These are phyloP conservation scores for Chloroclystis v-ata DNA, from an alignment of 2,888 invertebrate genomes.

Conservation along the genomic window DNA sequence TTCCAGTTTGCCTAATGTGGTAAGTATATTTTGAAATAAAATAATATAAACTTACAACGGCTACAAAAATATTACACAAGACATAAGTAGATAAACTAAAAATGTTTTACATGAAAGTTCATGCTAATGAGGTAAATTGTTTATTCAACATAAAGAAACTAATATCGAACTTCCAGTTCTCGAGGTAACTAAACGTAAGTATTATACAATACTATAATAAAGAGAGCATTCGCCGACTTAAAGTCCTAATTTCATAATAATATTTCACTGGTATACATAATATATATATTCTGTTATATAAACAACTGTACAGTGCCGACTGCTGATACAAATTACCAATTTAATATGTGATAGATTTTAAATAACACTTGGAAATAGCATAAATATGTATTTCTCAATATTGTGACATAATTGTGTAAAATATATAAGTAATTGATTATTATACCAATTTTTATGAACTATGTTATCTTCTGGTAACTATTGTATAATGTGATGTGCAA, in stretches of 20 bases:
- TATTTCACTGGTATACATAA: constrained; percentile 63
- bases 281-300: constrained; percentile 42
- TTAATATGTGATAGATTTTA: too few relatives aligned
- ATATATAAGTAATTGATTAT: constrained; percentile 47
- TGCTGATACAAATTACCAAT: constrained; percentile 32
- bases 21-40: constrained; percentile 19
- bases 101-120: constrained; percentile 58
- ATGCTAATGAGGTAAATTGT: constrained; percentile 71
- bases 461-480: constrained; percentile 71
- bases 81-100: constrained; percentile 36
- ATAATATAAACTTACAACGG: constrained; percentile 22
- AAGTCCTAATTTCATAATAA: constrained; percentile 58
- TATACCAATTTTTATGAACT: constrained; percentile 38
- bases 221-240: constrained; percentile 65
- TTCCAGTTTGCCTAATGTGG: constrained; percentile 22
- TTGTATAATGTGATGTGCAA: constrained; percentile 55
- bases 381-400: too few relatives aligned
- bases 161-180: constrained; percentile 72
- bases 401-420: constrained; percentile 43
- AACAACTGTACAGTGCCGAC: constrained; percentile 52
- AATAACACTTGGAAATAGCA: too few relatives aligned
- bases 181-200: constrained; percentile 73
- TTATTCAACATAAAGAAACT: constrained; percentile 52
- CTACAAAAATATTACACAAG: constrained; percentile 37
- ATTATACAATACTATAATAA: constrained; percentile 41